Percentiles rank a stretch among this genome's conserved stretches.
phyloP scores from a whole-genome alignment of 2,888 invertebrate genomes.

The Sipha maydis region DNA sequence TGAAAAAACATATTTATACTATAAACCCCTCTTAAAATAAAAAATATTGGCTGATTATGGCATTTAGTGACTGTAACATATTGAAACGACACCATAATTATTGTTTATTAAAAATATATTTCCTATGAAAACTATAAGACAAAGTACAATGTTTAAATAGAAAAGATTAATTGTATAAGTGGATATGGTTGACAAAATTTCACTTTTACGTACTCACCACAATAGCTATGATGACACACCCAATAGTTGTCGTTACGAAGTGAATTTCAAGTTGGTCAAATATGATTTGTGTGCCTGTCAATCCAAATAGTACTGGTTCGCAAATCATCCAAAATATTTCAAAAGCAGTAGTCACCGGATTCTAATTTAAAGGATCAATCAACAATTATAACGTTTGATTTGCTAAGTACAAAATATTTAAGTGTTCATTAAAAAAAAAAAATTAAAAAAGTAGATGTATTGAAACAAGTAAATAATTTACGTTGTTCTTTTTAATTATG shows the following conservation, averaged over 20 bases:
- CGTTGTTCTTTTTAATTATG: not conserved
- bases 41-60: too few species aligned
- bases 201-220: conserved; percentile 68
- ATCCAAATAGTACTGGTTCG: conserved; percentile 91
- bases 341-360: conserved; percentile 87
- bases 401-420: not conserved
- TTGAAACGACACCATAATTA: too few species aligned
- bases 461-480: not conserved
- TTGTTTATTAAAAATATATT: conserved; percentile 64
- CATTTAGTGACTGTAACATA: too few species aligned
- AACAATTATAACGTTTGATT: not conserved
- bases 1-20: too few species aligned
- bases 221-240: conserved; percentile 76
- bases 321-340: conserved; percentile 96
- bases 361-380: conserved; percentile 68
- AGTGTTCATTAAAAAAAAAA: not conserved
- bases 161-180: not conserved
- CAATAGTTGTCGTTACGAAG: conserved; percentile 77
- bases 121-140: not conserved
- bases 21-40: too few species aligned
- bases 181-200: not conserved
- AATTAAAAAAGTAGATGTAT: not conserved
- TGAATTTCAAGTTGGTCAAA: conserved; percentile 77
- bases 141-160: not conserved
- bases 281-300: conserved; percentile 91